These are phyloP conservation scores for Sebastes fasciatus DNA, from an alignment of 2,113 vertebrate species.

Conservation along the genomic window DNA sequence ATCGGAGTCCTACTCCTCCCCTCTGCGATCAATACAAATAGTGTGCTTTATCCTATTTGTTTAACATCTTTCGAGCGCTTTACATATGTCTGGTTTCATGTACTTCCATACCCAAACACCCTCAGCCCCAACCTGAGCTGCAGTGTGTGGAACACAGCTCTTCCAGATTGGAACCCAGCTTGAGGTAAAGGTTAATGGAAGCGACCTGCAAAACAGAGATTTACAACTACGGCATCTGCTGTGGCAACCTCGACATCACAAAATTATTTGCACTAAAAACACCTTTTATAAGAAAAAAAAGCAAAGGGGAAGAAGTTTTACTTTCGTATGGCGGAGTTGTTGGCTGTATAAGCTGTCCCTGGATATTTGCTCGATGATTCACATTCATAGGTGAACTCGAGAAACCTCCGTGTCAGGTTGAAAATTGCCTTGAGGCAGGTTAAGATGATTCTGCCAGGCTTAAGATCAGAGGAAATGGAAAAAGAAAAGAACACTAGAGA, in stretches of 20 bases:
- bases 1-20: background rate
- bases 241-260: conserved; percentile 48
- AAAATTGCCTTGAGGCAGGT: conserved; percentile 77
- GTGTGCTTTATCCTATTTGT: conserved; percentile 48
- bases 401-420: conserved; percentile 68
- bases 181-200: conserved; percentile 83
- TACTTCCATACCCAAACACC: conserved; percentile 48
- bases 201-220: conserved; percentile 67
- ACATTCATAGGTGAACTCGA: conserved; percentile 65
- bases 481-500: conserved; percentile 64
- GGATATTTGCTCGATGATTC: conserved; percentile 66
- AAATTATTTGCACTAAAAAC: conserved; percentile 31
- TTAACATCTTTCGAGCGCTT: conserved; percentile 49
- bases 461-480: conserved; percentile 76
- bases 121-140: conserved; percentile 54
- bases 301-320: background rate
- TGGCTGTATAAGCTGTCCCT: conserved; percentile 56
- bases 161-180: conserved; percentile 84
- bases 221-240: conserved; percentile 59
- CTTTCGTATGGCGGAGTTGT: conserved; percentile 9
- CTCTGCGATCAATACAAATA: conserved; percentile 25
- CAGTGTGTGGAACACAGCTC: conserved; percentile 58
- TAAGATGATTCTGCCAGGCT: conserved; percentile 73
- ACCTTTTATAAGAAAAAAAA: background rate
- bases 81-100: conserved; percentile 56